Conservation (phyloP, 2,888 invertebrate species). For the Drosophila ezoana region DNA sequence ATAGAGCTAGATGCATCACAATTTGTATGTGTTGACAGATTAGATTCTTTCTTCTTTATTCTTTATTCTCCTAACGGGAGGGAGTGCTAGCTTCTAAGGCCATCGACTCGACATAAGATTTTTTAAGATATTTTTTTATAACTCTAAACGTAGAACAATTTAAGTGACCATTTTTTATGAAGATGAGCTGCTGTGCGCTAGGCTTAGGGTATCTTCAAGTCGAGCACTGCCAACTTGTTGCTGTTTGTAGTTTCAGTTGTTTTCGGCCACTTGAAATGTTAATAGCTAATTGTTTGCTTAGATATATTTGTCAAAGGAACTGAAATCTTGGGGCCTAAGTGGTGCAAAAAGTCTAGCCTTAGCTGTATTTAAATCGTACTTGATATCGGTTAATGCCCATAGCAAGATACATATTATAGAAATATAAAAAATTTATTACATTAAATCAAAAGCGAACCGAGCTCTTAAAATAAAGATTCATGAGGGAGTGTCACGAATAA, state of each 20-base stretch:
- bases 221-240: constrained; percentile 1
- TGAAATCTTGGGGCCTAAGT: constrained; percentile 47
- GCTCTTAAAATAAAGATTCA: constrained; percentile 66
- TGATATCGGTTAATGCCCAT: constrained; percentile 71
- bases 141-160: no score
- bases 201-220: no score
- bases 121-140: no score
- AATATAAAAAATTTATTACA: constrained; percentile 7
- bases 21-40: no score
- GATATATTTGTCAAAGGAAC: constrained; percentile 58
- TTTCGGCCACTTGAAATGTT: constrained; percentile 59
- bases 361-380: constrained; percentile 50
- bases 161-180: no score
- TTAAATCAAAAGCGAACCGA: constrained; percentile 29
- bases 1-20: no score
- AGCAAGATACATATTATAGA: constrained; percentile 8
- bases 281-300: constrained; percentile 76
- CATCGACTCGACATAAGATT: no score
- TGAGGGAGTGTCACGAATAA: constrained; percentile 53
- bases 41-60: no score
- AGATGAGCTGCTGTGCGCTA: no score
- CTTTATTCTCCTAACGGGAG: no score
- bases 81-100: no score
- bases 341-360: constrained; percentile 43
- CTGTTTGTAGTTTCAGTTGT: constrained; percentile 31